A percentile compares a stretch with the other conserved stretches of the same genome.
Evolutionary conservation across 64 coral and sea anemone genomes (phyloP).

Genomic region (Hydrozoanthus tunicans): DNA sequence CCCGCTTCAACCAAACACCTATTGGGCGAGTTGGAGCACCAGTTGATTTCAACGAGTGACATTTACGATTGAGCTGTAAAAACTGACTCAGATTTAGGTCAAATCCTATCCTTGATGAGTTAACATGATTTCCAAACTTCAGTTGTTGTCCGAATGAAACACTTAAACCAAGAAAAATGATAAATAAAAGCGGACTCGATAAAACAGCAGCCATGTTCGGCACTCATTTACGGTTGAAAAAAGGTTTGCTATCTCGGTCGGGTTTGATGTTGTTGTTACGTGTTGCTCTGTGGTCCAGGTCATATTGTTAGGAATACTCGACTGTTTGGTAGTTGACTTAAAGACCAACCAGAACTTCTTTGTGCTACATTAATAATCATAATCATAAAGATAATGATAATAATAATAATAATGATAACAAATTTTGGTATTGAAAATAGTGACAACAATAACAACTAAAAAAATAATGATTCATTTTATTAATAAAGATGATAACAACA

Average conservation of each 20-base stretch:
- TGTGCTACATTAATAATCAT: neutral
- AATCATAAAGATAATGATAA: too few relatives aligned
- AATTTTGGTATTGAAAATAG: too few relatives aligned
- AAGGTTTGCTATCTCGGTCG: neutral
- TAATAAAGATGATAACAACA: too few relatives aligned
- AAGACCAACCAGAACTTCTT: conserved; percentile 58
- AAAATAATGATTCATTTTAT: too few relatives aligned
- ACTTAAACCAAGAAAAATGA: neutral
- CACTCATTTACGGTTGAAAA: conserved; percentile 11
- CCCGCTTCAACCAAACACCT: neutral
- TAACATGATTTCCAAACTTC: neutral
- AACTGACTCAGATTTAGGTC: neutral
- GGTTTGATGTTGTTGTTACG: conserved; percentile 17
- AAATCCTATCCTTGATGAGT: neutral
- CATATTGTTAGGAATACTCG: conserved; percentile 47
- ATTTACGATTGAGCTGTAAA: neutral
- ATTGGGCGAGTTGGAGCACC: neutral
- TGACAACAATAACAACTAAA: too few relatives aligned
- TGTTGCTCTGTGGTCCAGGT: conserved; percentile 31
- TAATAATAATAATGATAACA: too few relatives aligned
- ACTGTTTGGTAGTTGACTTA: conserved; percentile 31
- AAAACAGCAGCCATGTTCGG: neutral
- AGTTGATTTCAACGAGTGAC: neutral
- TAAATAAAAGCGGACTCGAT: neutral
- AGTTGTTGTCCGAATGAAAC: neutral